Evolutionary conservation across 2,113 vertebrate genomes (phyloP).

Genomic region (Seriola aureovittata): DNA sequence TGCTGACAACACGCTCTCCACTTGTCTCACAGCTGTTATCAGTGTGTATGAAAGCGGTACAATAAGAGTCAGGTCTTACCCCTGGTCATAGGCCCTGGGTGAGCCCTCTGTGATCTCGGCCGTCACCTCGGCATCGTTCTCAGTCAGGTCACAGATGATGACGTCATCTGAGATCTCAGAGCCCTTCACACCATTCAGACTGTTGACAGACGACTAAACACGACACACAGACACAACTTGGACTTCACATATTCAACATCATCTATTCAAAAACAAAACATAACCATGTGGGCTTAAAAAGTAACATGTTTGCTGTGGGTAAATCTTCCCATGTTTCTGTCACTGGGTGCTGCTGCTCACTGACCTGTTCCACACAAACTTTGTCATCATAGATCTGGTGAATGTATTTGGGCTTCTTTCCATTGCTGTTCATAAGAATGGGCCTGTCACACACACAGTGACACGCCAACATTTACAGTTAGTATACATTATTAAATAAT

Average conservation of each 20-base stretch:
- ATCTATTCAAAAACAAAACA: neutral
- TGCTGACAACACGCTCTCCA: too few species aligned
- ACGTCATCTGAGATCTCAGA: slow-evolving; percentile 92
- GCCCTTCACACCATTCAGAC: slow-evolving; percentile 82
- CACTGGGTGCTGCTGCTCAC: neutral
- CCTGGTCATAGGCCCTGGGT: slow-evolving; percentile 66
- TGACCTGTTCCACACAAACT: slow-evolving; percentile 81
- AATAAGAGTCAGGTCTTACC: slow-evolving; percentile 58
- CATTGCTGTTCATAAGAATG: slow-evolving; percentile 91
- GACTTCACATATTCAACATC: neutral
- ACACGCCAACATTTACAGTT: neutral
- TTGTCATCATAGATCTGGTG: slow-evolving; percentile 93
- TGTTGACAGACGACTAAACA: slow-evolving; percentile 73
- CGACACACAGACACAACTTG: neutral
- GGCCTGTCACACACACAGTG: slow-evolving; percentile 81
- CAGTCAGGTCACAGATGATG: slow-evolving; percentile 93
- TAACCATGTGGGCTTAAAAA: neutral
- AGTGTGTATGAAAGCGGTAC: too few species aligned
- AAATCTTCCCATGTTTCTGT: too few species aligned
- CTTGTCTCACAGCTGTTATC: too few species aligned
- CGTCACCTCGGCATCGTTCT: slow-evolving; percentile 74
- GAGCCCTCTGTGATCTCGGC: slow-evolving; percentile 80
- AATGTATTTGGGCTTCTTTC: slow-evolving; percentile 92
- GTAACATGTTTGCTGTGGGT: too few species aligned
- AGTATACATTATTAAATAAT: too few species aligned